These are phyloP conservation scores for Conus ventricosus DNA, from an alignment of 1,140 invertebrate species.

Conservation along the genomic window DNA sequence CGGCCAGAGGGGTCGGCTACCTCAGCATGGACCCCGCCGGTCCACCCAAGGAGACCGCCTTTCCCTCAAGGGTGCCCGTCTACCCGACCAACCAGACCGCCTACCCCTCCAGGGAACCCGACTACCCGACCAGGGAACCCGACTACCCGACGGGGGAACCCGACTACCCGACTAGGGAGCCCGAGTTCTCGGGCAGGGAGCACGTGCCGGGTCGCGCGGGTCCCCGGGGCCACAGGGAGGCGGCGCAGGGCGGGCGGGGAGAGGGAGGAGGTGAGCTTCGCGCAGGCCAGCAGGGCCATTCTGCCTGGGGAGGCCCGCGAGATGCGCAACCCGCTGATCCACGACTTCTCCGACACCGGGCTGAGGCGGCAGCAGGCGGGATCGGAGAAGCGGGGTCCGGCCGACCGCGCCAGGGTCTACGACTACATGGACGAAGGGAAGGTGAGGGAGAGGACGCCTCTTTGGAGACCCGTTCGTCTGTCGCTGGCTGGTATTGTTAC, in stretches of 20 bases:
- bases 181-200: neutral
- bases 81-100: neutral
- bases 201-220: neutral
- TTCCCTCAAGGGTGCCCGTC: neutral
- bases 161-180: neutral
- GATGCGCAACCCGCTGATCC: neutral
- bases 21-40: neutral
- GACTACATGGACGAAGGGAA: neutral
- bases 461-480: too few species aligned
- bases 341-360: neutral
- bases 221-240: neutral
- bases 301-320: neutral
- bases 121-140: neutral
- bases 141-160: neutral
- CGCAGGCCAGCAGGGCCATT: neutral
- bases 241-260: neutral
- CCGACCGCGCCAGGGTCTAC: neutral
- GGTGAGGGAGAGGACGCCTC: neutral
- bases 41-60: neutral
- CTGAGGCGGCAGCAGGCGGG: neutral
- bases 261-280: neutral
- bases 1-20: neutral
- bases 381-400: neutral
- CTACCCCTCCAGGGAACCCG: neutral
- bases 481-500: too few species aligned